Base-by-base conservation (phyloP, 1,140 invertebrate species). In the Archivesica marissinica region DNA sequence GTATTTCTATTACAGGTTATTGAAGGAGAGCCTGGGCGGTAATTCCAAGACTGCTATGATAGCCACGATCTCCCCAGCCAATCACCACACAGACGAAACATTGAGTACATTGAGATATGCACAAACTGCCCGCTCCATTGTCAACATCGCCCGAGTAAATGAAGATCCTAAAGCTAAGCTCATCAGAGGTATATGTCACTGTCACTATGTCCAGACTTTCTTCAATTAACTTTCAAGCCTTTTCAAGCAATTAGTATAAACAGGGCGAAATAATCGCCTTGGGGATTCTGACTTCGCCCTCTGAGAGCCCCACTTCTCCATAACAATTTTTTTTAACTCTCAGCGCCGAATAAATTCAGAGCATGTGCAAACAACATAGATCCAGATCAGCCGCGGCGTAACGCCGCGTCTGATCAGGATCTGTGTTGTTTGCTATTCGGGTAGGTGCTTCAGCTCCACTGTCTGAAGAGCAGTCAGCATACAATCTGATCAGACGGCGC, bases 11-110 rank as follows among this genome's bases (percentile, higher is more conserved):
- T 85, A 30, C 83, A 96, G 97, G 61, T 92, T 98, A 33, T 94
- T 98, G 88, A 98, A 98, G 93, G 98, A 98, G 91, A 98, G 97
- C 59, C 94, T 99, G 9, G 98, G 98, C n/a, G 98, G 98, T 2
- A 98, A 99, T 94, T 97, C 97, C 0, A 98, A 98, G 91, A 98
- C 98, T 9, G 97, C 98, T 41, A 98, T 98, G 97, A 96, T 98
- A 52, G 97, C 97, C 52, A 96, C 95, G 93, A 94, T 95, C 91
- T 95, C 91, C 50, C 97, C 97, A 13, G 96, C 96, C 15, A 96
- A 95, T 88, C 94, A 95, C 52, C 96, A 98, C 93, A 92, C 96
- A 25, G 97, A 98, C 77, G 96, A 97, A 91, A 97, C 96, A 15
- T 95, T 98, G 30, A 96, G 97, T 0, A 98, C 98, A 0, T 95